Base-by-base conservation (phyloP, 2,113 vertebrate genomes). In the Daphoenositta chrysoptera region DNA sequence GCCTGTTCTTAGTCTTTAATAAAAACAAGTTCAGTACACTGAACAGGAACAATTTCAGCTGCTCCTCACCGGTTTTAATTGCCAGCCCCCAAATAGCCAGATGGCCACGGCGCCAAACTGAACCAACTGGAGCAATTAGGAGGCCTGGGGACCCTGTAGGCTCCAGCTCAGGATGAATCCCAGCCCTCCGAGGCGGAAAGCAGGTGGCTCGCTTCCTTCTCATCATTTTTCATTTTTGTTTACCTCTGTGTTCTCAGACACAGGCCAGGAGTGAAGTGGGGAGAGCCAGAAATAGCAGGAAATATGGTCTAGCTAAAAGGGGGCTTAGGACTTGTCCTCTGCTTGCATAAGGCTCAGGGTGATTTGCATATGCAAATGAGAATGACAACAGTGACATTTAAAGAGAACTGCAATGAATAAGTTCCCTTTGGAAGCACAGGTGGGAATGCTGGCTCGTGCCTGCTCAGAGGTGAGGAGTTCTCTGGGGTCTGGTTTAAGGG, bases 211-310 rank as follows among this genome's bases (percentile, higher is more conserved):
- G 0, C 60, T 42, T 70, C 69, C 57, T 73, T 57, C 69, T 40
- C 73, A 15, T 81, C 21, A 26, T 93, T 89, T 84, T 30, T 95
- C 91, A 89, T 65, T 57, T 83, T 45, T 93, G 64, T 86, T 96
- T 94, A 48, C 58, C 58, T 83, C 80, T 8, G 0, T 20, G 2
- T 20, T 30, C 14, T 13, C 89, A 80, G 18, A 3, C 9, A 53
- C 69, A 28, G 80, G 76, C 86, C 72, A 70, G 80, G 37, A 90
- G 53, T 13, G 48, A 35, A 19, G 30, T 3, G 27, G 47, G 50
- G 64, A 68, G 66, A 60, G 90, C 53, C 56, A 33, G 58, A 48
- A 87, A 58, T 28, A 27, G 15, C 40, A 30, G 70, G 57, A 83
- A 64, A 39, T 44, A 4, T 0, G 18, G 31, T 45, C 50, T 30